These are phyloP conservation scores for Chlorospingus semifuscus DNA, from an alignment of 2,797 vertebrate species.

Conservation along the genomic window DNA sequence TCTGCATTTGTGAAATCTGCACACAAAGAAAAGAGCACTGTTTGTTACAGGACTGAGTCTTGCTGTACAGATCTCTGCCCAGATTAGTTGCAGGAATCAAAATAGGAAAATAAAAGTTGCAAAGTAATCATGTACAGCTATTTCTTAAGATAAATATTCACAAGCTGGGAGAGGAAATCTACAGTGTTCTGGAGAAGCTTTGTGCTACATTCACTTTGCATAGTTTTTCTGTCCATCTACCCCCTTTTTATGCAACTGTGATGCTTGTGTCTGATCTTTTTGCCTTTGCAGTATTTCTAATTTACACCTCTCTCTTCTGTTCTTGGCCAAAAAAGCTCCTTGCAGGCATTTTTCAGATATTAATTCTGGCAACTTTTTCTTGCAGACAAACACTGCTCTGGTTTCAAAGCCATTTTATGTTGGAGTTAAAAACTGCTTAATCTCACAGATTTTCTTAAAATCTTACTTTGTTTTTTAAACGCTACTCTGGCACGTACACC, in stretches of 20 bases:
- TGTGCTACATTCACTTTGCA: neutral
- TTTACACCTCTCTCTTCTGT: neutral
- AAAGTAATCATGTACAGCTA: neutral
- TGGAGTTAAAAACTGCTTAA: neutral
- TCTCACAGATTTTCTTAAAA: neutral
- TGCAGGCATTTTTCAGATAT: neutral
- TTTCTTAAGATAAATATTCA: neutral
- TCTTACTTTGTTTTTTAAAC: neutral
- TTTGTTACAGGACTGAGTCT: neutral
- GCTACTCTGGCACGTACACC: neutral
- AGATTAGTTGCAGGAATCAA: neutral
- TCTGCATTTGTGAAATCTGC: neutral
- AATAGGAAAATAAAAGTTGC: neutral
- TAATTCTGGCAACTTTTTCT: neutral
- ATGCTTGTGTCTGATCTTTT: neutral
- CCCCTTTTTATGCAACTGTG: neutral
- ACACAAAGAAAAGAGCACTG: neutral
- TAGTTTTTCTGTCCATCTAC: neutral
- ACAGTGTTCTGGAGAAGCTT: neutral
- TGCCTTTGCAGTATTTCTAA: neutral
- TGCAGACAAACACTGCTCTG: neutral
- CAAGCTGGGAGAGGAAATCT: neutral
- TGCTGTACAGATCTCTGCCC: neutral
- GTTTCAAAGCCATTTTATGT: neutral
- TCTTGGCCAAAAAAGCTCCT: neutral